Evolutionary conservation across 2,797 vertebrate species (phyloP).

Genomic region (Microctenopoma stevenorrisi): DNA sequence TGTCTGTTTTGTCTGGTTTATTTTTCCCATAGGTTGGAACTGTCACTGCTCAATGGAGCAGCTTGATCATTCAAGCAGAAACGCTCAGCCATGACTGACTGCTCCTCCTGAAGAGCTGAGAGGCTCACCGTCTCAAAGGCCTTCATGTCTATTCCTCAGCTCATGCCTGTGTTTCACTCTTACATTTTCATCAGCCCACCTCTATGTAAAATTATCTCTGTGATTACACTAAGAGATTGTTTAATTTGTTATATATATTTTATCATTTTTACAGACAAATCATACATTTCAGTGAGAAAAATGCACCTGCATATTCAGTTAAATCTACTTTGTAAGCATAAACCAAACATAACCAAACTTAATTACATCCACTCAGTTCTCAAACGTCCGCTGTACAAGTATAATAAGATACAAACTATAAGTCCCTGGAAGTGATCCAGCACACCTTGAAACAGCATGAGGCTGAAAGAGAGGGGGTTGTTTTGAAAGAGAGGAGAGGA

Average conservation of each 20-base stretch:
- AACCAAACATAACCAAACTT: neutral
- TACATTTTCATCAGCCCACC: constrained; percentile 35
- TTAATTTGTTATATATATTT: neutral
- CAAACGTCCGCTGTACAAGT: constrained; percentile 1
- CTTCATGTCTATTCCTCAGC: constrained; percentile 11
- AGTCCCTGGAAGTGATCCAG: constrained; percentile 14
- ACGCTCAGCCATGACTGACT: constrained; percentile 21
- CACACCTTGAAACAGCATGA: constrained; percentile 7
- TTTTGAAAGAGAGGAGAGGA: constrained; percentile 15
- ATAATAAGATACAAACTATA: neutral
- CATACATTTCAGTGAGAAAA: neutral
- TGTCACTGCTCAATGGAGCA: constrained; percentile 16
- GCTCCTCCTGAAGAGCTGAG: constrained; percentile 34
- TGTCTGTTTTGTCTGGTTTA: neutral
- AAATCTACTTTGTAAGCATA: no score
- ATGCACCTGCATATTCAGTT: no score
- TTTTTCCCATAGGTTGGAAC: neutral
- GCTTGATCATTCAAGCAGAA: constrained; percentile 45
- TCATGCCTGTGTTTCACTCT: constrained; percentile 23
- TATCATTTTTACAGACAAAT: neutral
- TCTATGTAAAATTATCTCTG: constrained; percentile 7
- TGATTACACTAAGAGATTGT: neutral
- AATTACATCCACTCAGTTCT: constrained; percentile 8
- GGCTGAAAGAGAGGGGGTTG: neutral
- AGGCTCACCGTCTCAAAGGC: constrained; percentile 14